Percentiles rank a stretch among this genome's conserved stretches.
These are phyloP conservation scores for Mactromeris polynyma DNA, from an alignment of 2,888 invertebrate species.

Conservation along the genomic window DNA sequence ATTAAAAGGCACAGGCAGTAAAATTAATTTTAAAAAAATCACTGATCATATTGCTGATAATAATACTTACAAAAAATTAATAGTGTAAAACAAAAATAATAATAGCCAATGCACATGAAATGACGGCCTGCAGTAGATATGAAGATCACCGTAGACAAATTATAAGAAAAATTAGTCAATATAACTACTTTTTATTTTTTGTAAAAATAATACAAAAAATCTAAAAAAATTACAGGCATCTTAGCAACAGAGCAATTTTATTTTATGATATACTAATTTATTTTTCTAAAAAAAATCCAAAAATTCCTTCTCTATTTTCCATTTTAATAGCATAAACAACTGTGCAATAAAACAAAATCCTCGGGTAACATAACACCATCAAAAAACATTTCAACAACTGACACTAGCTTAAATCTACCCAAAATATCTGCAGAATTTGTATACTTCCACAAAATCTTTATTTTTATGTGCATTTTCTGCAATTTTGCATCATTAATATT, in stretches of 20 bases:
- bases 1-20: too few species aligned
- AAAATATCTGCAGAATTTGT: background rate
- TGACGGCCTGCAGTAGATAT: too few species aligned
- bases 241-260: background rate
- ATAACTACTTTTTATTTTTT: too few species aligned
- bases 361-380: background rate
- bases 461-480: background rate
- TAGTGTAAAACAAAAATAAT: too few species aligned
- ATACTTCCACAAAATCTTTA: background rate
- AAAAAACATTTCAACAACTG: constrained; percentile 1
- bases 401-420: background rate
- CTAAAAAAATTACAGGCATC: too few species aligned
- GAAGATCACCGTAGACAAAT: too few species aligned
- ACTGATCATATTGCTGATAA: too few species aligned
- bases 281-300: background rate
- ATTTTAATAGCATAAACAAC: background rate
- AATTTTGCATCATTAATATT: constrained; percentile 7
- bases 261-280: background rate
- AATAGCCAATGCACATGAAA: too few species aligned
- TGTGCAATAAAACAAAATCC: background rate
- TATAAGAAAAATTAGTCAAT: too few species aligned
- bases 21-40: too few species aligned
- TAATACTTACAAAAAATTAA: too few species aligned
- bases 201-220: too few species aligned
- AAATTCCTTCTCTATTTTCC: background rate